Percentiles rank a stretch among this genome's conserved stretches.
Conservation (phyloP, 1,140 invertebrate genomes). For the Lepidurus couesii region DNA sequence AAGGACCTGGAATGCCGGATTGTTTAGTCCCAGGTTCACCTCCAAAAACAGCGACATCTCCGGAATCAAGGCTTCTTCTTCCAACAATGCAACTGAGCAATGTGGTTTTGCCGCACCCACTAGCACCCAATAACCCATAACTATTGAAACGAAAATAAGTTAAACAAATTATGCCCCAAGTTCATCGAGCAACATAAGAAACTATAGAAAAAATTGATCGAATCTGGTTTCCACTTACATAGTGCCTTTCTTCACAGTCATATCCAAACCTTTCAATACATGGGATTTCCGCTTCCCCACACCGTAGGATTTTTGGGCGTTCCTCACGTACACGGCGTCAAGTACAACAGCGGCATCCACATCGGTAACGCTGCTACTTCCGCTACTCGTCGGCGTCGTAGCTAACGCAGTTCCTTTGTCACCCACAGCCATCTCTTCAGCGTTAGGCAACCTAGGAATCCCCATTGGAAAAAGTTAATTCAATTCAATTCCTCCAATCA, state of each 20-base stretch:
- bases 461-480: neutral
- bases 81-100: slow-evolving; percentile 82
- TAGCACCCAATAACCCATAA: slow-evolving; percentile 79
- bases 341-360: slow-evolving; percentile 17
- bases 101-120: slow-evolving; percentile 74
- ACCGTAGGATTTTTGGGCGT: slow-evolving; percentile 35
- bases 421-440: neutral
- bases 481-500: neutral
- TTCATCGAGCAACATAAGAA: neutral
- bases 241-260: slow-evolving; percentile 35
- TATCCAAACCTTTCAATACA: slow-evolving; percentile 35
- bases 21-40: slow-evolving; percentile 67
- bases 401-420: neutral
- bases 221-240: slow-evolving; percentile 33
- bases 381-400: slow-evolving; percentile 12
- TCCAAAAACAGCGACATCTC: slow-evolving; percentile 79
- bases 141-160: slow-evolving; percentile 48
- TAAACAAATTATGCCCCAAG: neutral
- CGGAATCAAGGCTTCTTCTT: slow-evolving; percentile 67
- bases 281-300: slow-evolving; percentile 32
- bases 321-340: slow-evolving; percentile 35
- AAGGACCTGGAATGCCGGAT: slow-evolving; percentile 75
- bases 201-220: neutral
- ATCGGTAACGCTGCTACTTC: slow-evolving; percentile 15
- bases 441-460: slow-evolving; percentile 17